These are phyloP conservation scores for Trimorus sp. DNA, from an alignment of 2,888 invertebrate genomes.

Conservation along the genomic window DNA sequence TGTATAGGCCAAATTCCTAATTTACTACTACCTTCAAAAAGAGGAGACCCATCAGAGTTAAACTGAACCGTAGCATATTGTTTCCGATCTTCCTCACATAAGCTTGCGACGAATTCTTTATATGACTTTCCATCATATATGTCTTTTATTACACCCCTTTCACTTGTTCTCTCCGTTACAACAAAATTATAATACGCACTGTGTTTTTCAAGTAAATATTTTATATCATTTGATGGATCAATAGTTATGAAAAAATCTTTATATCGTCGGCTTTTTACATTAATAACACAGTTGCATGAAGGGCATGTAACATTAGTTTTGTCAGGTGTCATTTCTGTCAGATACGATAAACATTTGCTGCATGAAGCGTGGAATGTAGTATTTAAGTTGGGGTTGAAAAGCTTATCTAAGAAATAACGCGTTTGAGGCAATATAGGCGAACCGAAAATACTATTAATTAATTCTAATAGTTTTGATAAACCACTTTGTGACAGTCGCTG, in stretches of 20 bases:
- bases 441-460: slow-evolving; percentile 7
- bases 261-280: background rate
- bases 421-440: slow-evolving; percentile 12
- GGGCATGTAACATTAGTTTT: background rate
- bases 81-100: slow-evolving; percentile 33
- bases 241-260: slow-evolving; percentile 16
- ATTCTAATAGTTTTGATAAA: background rate
- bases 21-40: slow-evolving; percentile 42
- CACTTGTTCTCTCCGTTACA: background rate
- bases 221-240: slow-evolving; percentile 10
- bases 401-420: slow-evolving; percentile 3
- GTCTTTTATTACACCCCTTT: slow-evolving; percentile 7
- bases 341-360: background rate
- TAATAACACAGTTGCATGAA: slow-evolving; percentile 2
- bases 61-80: slow-evolving; percentile 39
- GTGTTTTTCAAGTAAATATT: slow-evolving; percentile 2
- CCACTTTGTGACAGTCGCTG: background rate
- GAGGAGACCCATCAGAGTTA: slow-evolving; percentile 24
- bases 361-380: background rate
- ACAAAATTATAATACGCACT: background rate
- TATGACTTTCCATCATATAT: slow-evolving; percentile 46
- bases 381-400: slow-evolving; percentile 4
- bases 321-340: background rate
- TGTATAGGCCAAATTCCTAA: slow-evolving; percentile 44
- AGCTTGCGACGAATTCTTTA: slow-evolving; percentile 30